Evolutionary conservation across 2,888 invertebrate species (phyloP).

Genomic region (Eupithecia centaureata): DNA sequence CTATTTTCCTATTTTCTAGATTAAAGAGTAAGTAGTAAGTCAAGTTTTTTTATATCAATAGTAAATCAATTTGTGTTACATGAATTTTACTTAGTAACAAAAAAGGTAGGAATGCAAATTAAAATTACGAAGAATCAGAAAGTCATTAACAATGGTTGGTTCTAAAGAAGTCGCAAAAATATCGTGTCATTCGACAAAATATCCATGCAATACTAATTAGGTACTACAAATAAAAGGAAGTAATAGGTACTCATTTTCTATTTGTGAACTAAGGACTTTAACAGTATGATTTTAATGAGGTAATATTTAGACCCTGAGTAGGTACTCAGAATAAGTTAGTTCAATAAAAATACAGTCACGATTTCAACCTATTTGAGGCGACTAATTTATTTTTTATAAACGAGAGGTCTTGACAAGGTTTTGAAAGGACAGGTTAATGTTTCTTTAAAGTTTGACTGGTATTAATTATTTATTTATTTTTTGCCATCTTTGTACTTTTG

Average conservation of each 20-base stretch:
- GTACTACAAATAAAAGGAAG: no score
- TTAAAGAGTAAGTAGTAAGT: background rate
- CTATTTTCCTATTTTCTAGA: conserved; percentile 47
- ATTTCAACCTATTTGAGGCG: conserved; percentile 74
- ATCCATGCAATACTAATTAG: no score
- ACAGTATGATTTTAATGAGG: conserved; percentile 1
- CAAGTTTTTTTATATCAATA: background rate
- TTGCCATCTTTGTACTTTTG: background rate
- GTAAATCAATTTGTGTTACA: background rate
- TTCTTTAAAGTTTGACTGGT: background rate
- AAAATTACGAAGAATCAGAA: background rate
- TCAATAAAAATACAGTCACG: conserved; percentile 75
- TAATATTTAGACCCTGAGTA: conserved; percentile 48
- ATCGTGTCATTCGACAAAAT: background rate
- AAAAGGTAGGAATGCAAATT: background rate
- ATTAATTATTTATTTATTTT: background rate
- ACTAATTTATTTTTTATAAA: conserved; percentile 69
- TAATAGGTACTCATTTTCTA: background rate
- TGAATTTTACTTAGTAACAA: background rate
- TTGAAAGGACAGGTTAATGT: background rate
- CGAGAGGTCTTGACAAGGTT: background rate
- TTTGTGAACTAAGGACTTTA: background rate
- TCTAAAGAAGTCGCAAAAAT: background rate
- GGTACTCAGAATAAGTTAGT: conserved; percentile 51
- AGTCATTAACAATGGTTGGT: background rate